A percentile compares a stretch with the other conserved stretches of the same genome.
These are phyloP conservation scores for Rhinoderma darwinii DNA, from an alignment of 2,113 vertebrate species.

Conservation along the genomic window DNA sequence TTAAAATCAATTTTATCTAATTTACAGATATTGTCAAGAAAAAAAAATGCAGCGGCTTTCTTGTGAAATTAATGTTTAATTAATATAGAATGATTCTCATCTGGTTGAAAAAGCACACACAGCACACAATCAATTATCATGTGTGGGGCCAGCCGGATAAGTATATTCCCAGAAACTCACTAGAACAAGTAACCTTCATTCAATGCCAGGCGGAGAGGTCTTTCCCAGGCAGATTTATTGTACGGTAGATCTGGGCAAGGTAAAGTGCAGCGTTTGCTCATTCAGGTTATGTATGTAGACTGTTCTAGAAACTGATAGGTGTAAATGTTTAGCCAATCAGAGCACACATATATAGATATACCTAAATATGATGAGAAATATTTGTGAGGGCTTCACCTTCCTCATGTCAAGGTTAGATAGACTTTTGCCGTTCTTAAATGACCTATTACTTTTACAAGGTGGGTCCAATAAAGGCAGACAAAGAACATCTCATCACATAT, in stretches of 20 bases:
- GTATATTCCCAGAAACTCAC: conserved; percentile 46
- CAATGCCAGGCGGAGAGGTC: conserved; percentile 41
- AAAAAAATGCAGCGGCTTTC: conserved; percentile 10
- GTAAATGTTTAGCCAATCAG: neutral
- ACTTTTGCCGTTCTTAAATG: neutral
- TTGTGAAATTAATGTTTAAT: conserved; percentile 43
- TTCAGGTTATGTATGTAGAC: neutral
- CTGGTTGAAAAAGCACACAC: conserved; percentile 38
- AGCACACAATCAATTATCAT: conserved; percentile 52
- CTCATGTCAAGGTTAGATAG: neutral
- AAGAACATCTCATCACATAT: neutral
- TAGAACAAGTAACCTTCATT: conserved; percentile 42
- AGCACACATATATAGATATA: neutral
- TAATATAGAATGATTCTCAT: conserved; percentile 45
- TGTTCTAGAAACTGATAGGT: neutral
- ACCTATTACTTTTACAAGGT: conserved; percentile 9
- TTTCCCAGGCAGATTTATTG: conserved; percentile 17
- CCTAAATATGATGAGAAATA: neutral
- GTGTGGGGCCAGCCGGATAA: conserved; percentile 21
- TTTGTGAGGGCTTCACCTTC: neutral
- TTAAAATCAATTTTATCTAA: conserved; percentile 33
- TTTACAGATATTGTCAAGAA: conserved; percentile 34
- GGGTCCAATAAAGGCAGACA: conserved; percentile 16
- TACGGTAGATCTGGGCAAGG: neutral
- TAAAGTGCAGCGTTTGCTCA: neutral